Percentiles rank a stretch among this genome's conserved stretches.
phyloP scores from a whole-genome alignment of 1,140 invertebrate species.

The Drosophila prosaltans region DNA sequence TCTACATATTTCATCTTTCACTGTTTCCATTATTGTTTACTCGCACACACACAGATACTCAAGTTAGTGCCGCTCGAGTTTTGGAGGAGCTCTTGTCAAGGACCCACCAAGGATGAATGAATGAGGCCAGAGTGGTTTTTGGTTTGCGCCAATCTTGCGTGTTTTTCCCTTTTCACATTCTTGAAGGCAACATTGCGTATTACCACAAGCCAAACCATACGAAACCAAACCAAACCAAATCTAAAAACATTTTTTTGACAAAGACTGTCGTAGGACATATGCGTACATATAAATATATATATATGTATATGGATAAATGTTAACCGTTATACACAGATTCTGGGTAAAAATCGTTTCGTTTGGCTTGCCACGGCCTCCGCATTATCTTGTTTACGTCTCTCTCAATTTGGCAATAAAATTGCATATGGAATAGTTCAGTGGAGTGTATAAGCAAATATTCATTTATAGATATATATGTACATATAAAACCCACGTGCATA shows the following conservation, averaged over 20 bases:
- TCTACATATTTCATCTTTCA: slow-evolving; percentile 18
- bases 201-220: slow-evolving; percentile 3
- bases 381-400: slow-evolving; percentile 28
- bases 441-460: slow-evolving; percentile 9
- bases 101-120: slow-evolving; percentile 17
- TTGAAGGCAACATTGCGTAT: slow-evolving; percentile 13
- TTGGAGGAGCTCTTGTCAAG: slow-evolving; percentile 9
- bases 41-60: not conserved
- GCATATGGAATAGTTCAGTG: slow-evolving; percentile 22
- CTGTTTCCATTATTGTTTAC: slow-evolving; percentile 17
- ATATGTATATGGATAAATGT: not conserved
- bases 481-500: not conserved
- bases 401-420: slow-evolving; percentile 30
- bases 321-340: slow-evolving; percentile 1
- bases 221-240: slow-evolving; percentile 8
- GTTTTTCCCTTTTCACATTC: not conserved
- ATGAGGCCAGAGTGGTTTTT: slow-evolving; percentile 21
- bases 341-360: slow-evolving; percentile 13
- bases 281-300: not conserved
- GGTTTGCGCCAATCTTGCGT: slow-evolving; percentile 16
- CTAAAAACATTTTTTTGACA: slow-evolving; percentile 1
- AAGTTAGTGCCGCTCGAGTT: slow-evolving; percentile 6
- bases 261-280: not conserved
- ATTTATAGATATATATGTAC: not conserved
- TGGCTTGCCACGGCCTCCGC: slow-evolving; percentile 16